Evolutionary conservation across 2,888 invertebrate genomes (phyloP).

Genomic region (Ligdia adustata): DNA sequence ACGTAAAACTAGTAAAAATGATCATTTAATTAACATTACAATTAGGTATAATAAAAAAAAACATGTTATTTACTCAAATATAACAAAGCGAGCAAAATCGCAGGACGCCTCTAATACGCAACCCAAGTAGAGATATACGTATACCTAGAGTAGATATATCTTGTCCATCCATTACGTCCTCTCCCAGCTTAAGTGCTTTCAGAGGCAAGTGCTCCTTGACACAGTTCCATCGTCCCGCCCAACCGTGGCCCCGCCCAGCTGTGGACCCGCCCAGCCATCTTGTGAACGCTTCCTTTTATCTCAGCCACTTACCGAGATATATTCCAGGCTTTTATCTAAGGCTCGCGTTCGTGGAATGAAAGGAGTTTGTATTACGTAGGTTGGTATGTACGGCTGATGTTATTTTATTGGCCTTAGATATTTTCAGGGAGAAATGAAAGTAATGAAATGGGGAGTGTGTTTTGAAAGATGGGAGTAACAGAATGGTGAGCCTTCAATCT

Average conservation of each 20-base stretch:
- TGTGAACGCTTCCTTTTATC: conserved; percentile 37
- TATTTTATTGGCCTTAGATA: conserved; percentile 21
- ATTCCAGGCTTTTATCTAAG: conserved; percentile 49
- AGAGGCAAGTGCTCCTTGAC: conserved; percentile 62
- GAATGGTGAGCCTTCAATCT: not conserved
- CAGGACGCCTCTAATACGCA: no score
- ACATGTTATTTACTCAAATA: no score
- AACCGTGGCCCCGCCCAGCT: conserved; percentile 52
- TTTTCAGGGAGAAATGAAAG: conserved; percentile 6
- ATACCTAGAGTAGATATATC: conserved; percentile 22
- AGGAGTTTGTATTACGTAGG: conserved; percentile 19
- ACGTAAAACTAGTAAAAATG: no score
- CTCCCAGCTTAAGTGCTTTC: conserved; percentile 48
- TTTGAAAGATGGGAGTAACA: not conserved
- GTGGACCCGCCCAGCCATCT: conserved; percentile 48
- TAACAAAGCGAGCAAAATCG: no score
- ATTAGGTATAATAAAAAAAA: no score
- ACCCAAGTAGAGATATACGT: no score
- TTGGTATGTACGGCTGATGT: conserved; percentile 1
- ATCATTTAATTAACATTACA: no score
- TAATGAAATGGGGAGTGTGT: not conserved
- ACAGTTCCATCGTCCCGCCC: conserved; percentile 61
- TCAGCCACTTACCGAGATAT: conserved; percentile 44
- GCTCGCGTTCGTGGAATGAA: conserved; percentile 30
- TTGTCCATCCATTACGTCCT: conserved; percentile 47